A percentile compares a stretch with the other conserved stretches of the same genome.
These are phyloP conservation scores for Jacana jacana DNA, from an alignment of 2,113 vertebrate species.

Conservation along the genomic window DNA sequence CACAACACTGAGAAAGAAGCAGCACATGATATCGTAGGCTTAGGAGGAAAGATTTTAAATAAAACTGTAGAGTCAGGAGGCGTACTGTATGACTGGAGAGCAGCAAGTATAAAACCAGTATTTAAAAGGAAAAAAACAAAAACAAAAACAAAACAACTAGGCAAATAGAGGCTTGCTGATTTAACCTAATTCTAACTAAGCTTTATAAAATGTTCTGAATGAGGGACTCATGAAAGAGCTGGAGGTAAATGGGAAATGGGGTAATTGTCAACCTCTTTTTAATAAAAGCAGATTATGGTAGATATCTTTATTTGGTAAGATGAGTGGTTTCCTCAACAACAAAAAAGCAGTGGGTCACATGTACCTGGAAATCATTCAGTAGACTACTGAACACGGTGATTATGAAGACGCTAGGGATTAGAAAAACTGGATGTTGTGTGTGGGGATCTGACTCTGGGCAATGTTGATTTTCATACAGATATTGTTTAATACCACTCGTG, in stretches of 20 bases:
- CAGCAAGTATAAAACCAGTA: not conserved
- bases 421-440: not conserved
- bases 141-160: too few species aligned
- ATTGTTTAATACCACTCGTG: not conserved
- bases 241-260: not conserved
- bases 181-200: not conserved
- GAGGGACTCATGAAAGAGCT: not conserved
- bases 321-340: not conserved
- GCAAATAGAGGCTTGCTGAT: not conserved
- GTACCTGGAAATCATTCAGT: not conserved
- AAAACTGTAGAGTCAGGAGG: not conserved
- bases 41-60: not conserved
- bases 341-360: not conserved
- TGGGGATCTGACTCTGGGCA: not conserved
- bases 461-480: not conserved
- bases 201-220: not conserved
- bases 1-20: not conserved
- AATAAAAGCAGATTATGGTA: not conserved
- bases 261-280: not conserved
- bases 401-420: not conserved
- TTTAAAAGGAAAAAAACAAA: not conserved
- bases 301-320: not conserved
- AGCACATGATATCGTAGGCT: not conserved
- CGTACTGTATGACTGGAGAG: not conserved
- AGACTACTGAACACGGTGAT: not conserved